Conservation (phyloP, 2,113 vertebrate species). For the Alosa alosa region DNA sequence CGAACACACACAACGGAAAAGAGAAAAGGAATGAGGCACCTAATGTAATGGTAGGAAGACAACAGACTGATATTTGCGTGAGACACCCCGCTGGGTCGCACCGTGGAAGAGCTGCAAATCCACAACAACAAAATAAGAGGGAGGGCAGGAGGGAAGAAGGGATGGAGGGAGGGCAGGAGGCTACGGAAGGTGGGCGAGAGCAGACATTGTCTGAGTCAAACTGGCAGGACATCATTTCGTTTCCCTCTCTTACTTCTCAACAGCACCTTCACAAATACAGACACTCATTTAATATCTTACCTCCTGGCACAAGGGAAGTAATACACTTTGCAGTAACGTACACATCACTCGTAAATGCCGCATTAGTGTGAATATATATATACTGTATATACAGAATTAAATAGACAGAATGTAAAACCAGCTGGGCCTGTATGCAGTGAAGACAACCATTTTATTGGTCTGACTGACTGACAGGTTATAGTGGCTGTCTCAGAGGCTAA, state of each 20-base stretch:
- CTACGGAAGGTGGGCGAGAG: background rate
- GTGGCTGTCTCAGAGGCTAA: no score
- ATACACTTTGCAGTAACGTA: no score
- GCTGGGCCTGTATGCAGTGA: no score
- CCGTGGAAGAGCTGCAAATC: background rate
- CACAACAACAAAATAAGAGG: background rate
- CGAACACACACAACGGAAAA: background rate
- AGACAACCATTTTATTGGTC: no score
- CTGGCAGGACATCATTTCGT: background rate
- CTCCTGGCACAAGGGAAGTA: background rate
- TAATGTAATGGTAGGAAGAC: background rate
- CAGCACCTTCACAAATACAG: background rate
- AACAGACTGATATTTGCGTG: background rate
- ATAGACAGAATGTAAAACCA: no score
- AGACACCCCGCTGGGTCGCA: background rate
- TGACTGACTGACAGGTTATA: no score
- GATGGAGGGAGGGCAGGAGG: background rate
- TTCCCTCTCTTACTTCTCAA: background rate
- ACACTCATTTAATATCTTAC: background rate
- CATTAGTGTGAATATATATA: no score
- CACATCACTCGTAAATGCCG: no score
- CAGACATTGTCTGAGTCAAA: background rate
- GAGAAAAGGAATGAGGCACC: conserved; percentile 9
- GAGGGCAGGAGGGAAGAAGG: background rate
- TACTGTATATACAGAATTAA: no score